Conservation (phyloP, 2,113 vertebrate genomes). For the Garra rufa region DNA sequence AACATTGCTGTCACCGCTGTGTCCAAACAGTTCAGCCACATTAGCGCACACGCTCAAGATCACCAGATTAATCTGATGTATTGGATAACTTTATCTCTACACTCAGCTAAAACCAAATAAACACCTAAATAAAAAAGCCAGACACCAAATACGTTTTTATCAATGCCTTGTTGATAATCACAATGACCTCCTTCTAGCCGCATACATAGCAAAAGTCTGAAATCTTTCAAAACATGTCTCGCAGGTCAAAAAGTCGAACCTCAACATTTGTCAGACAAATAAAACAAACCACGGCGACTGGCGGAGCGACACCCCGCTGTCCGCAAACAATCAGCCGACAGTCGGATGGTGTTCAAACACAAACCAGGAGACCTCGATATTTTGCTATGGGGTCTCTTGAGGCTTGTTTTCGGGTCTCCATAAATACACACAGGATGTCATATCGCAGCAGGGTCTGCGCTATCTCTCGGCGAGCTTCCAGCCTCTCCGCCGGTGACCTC, state of each 20-base stretch:
- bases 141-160: not conserved
- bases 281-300: slow-evolving; percentile 17
- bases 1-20: no score
- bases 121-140: not conserved
- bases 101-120: slow-evolving; percentile 13
- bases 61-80: slow-evolving; percentile 1
- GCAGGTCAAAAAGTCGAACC: slow-evolving; percentile 32
- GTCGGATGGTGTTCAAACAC: slow-evolving; percentile 3
- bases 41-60: not conserved
- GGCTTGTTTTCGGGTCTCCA: slow-evolving; percentile 23
- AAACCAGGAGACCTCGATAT: slow-evolving; percentile 38
- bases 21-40: not conserved
- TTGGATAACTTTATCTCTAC: slow-evolving; percentile 8
- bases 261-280: slow-evolving; percentile 44
- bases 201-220: not conserved
- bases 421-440: slow-evolving; percentile 44
- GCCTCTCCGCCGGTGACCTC: slow-evolving; percentile 13
- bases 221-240: slow-evolving; percentile 3
- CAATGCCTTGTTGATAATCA: slow-evolving; percentile 10
- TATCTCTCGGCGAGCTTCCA: not conserved
- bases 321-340: slow-evolving; percentile 15
- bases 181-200: not conserved
- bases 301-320: slow-evolving; percentile 22
- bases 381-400: slow-evolving; percentile 23
- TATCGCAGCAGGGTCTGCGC: slow-evolving; percentile 24